phyloP scores from a whole-genome alignment of 2,113 vertebrate genomes.

The Pampusana beccarii region DNA sequence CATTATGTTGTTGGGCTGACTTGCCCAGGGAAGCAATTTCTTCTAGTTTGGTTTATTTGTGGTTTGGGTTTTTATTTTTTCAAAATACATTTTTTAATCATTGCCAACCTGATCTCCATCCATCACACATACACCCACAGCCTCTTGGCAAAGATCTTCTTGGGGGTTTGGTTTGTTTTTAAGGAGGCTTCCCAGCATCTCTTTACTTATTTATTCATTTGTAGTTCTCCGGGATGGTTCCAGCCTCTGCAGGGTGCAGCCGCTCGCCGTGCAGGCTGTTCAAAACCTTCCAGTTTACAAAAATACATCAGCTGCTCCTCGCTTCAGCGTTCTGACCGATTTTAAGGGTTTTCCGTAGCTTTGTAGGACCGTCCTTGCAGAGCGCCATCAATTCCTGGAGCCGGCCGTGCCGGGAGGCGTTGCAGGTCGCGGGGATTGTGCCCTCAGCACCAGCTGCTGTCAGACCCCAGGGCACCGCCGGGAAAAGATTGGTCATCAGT shows the following conservation, averaged over 20 bases:
- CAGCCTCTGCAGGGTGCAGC: background rate
- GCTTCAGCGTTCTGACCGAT: background rate
- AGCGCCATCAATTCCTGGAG: background rate
- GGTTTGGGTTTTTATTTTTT: background rate
- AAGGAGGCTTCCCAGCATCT: background rate
- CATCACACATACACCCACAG: background rate
- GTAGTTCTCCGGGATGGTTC: background rate
- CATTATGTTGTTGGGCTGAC: background rate
- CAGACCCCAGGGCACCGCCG: background rate
- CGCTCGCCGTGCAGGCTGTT: background rate
- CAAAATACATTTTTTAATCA: fast-evolving
- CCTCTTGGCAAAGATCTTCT: background rate
- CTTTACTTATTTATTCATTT: background rate
- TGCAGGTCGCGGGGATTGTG: background rate
- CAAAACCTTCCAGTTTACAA: background rate
- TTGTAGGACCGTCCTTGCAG: background rate
- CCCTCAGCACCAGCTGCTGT: background rate
- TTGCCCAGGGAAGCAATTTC: background rate
- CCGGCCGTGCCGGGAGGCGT: background rate
- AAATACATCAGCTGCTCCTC: background rate
- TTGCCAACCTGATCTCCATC: slow-evolving; percentile 5
- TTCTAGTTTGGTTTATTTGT: background rate
- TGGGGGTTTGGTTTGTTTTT: background rate
- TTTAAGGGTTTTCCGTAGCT: background rate
- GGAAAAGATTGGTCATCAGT: background rate